Percentiles rank a stretch among this genome's conserved stretches.
Conservation (phyloP, 2,888 invertebrate species). For the Aphodius granarius region DNA sequence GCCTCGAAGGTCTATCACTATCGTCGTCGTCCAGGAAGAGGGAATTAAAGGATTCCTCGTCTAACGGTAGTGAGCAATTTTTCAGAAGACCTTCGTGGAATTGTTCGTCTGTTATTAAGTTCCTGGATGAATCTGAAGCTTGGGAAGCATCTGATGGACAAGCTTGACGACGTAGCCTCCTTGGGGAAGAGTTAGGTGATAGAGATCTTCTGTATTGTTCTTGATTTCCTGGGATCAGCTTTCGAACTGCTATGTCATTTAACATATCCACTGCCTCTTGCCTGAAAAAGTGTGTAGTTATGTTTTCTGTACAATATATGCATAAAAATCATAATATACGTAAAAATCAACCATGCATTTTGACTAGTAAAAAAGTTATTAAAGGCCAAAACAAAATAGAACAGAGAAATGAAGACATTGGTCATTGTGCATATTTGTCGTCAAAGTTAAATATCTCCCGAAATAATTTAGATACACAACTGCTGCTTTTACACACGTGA, state of each 20-base stretch:
- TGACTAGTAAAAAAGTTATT: too few species aligned
- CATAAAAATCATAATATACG: too few species aligned
- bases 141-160: conserved; percentile 54
- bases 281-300: conserved; percentile 51
- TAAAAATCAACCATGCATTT: too few species aligned
- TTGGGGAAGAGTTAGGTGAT: conserved; percentile 65
- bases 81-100: conserved; percentile 53
- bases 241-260: conserved; percentile 76
- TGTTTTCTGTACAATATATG: too few species aligned
- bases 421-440: too few species aligned
- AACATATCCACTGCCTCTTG: conserved; percentile 86
- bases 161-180: conserved; percentile 47
- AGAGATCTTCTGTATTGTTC: conserved; percentile 53
- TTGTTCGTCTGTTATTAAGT: conserved; percentile 49
- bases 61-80: conserved; percentile 47
- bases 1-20: conserved; percentile 55
- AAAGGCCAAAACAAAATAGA: too few species aligned
- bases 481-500: too few species aligned
- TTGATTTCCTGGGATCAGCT: conserved; percentile 65
- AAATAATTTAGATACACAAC: too few species aligned
- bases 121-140: conserved; percentile 36
- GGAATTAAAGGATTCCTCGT: conserved; percentile 51
- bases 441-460: too few species aligned
- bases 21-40: conserved; percentile 51
- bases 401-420: too few species aligned